These are phyloP conservation scores for Saguinus imperator DNA, from an alignment of 2,113 vertebrate species.

Conservation along the genomic window DNA sequence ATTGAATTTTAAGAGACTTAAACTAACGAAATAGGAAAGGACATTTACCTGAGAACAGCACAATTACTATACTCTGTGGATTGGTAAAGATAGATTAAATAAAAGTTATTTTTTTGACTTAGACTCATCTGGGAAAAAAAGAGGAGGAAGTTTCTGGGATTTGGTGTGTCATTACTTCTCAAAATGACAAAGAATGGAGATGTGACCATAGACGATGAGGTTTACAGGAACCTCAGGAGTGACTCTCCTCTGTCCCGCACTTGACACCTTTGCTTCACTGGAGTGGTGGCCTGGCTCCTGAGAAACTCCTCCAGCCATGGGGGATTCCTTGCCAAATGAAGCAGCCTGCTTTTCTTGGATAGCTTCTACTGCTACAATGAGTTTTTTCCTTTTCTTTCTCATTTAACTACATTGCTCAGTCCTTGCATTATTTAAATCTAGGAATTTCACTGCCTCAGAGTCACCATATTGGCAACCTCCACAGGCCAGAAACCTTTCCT, in stretches of 20 bases:
- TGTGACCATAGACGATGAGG: neutral
- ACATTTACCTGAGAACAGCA: neutral
- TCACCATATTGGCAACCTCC: neutral
- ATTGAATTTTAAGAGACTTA: neutral
- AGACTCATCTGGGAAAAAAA: neutral
- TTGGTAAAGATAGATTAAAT: neutral
- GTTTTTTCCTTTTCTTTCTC: neutral
- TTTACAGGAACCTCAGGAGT: neutral
- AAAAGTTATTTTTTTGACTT: conserved; percentile 1
- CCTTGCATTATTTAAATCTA: neutral
- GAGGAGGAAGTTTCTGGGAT: neutral
- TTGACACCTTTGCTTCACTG: neutral
- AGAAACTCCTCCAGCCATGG: neutral
- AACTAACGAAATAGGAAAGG: neutral
- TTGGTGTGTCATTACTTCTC: neutral
- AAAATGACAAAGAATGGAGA: neutral
- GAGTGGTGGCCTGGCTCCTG: neutral
- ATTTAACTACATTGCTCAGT: neutral
- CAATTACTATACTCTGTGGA: neutral
- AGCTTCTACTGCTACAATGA: neutral
- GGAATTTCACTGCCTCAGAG: neutral
- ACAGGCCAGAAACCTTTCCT: neutral
- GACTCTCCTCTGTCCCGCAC: neutral
- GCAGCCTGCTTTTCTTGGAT: neutral
- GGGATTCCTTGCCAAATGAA: neutral